Evolutionary conservation across 2,888 invertebrate genomes (phyloP), one percentile per base, ranked within the genome.

Genomic region (Tetragonisca angustula): DNA sequence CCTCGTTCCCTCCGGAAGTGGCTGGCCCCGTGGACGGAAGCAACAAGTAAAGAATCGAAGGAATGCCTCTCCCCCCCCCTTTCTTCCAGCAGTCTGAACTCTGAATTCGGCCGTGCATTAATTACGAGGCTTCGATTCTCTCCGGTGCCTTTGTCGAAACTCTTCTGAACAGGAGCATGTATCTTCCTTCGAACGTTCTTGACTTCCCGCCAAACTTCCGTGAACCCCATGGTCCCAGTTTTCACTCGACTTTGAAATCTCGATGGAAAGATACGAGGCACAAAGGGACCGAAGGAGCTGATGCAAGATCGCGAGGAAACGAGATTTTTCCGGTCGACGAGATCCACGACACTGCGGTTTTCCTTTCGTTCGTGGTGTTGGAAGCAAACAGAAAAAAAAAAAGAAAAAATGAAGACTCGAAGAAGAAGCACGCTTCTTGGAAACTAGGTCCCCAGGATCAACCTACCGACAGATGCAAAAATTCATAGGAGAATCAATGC

Each of bases 391-490:
- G 49, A 9, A 36, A 36, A 36, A 36, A 9, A 36, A 9, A 9
- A 36, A 27, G 27, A 27, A 36, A 36, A 69, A 73, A 67, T 68
- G 49, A 67, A 75, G 36, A 79, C 56, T 85, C 84, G 68, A 83
- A 88, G 79, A 84, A 85, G 76, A 79, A 89, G 89, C 90, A 90
- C 89, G 89, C 90, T 94, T 94, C 93, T 89, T 56, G 91, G 92
- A 93, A 94, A 91, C 87, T 89, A 89, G 89, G 89, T 87, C 90
- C 9, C 88, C 62, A 89, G 90, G 90, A 92, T 92, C 91, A 91
- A 92, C 88, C 91, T 89, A 84, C 84, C 86, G 93, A 91, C 94
- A 94, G 94, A 94, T 94, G 94, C 94, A 92, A 94, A 93, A 94
- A 93, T 94, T 88, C 91, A 85, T 90, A 88, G 87, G 81, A 87